Evolutionary conservation across 2,797 vertebrate species (phyloP).

Genomic region (Chelon auratus): DNA sequence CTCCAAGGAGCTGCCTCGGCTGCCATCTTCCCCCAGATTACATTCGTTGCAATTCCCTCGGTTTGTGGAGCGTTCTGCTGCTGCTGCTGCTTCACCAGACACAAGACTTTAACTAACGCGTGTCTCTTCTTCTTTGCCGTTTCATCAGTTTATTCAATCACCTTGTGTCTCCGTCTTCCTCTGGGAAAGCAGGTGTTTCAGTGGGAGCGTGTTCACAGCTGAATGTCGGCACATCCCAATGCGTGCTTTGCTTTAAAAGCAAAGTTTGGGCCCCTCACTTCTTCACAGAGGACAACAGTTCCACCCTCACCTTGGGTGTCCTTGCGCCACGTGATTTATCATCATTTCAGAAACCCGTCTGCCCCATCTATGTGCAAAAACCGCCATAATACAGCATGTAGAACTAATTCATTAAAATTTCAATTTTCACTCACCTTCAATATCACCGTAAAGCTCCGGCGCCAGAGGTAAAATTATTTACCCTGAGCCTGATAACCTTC

Average conservation of each 20-base stretch:
- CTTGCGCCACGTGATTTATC: conserved; percentile 27
- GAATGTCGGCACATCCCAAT: background rate
- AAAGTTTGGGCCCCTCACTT: conserved; percentile 25
- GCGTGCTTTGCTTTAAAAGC: conserved; percentile 11
- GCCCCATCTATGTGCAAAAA: conserved; percentile 32
- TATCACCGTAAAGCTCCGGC: conserved; percentile 34
- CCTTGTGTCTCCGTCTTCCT: background rate
- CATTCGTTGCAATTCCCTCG: conserved; percentile 14
- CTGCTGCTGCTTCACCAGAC: background rate
- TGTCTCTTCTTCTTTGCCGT: conserved; percentile 14
- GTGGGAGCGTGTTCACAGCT: background rate
- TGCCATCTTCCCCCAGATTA: conserved; percentile 32
- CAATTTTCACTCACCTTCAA: conserved; percentile 66
- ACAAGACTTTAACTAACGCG: background rate
- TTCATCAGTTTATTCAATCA: conserved; percentile 34
- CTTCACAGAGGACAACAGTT: conserved; percentile 7
- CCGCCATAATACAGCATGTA: conserved; percentile 23
- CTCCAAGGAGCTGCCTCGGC: background rate
- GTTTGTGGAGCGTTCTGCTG: conserved; percentile 8
- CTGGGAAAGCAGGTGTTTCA: conserved; percentile 15
- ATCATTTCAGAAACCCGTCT: conserved; percentile 3
- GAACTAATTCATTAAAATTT: conserved; percentile 58
- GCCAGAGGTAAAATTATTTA: conserved; percentile 42
- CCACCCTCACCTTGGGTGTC: conserved; percentile 36
- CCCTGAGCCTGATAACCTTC: conserved; percentile 47